Conservation (phyloP, 2,888 invertebrate genomes). For the Bombylius major region DNA sequence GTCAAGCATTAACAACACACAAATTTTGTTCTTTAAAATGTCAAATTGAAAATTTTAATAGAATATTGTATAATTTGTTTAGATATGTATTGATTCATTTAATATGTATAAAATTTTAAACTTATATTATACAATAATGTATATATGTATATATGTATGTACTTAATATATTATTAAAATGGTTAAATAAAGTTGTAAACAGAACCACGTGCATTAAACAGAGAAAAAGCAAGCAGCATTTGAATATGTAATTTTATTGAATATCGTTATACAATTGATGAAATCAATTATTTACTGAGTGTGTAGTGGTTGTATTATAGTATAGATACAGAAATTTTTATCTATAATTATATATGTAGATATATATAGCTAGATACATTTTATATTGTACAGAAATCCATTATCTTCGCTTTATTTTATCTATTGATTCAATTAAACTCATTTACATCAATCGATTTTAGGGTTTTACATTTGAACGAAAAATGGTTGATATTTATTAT, state of each 20-base stretch:
- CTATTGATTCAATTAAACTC: constrained; percentile 12
- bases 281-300: constrained; percentile 8
- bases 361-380: not conserved
- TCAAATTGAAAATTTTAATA: not conserved
- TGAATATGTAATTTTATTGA: not conserved
- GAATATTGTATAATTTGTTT: not conserved
- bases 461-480: not conserved
- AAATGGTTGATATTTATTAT: not conserved
- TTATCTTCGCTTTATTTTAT: not conserved
- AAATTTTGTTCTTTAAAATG: not conserved
- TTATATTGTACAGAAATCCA: not conserved
- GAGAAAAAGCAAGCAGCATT: not conserved
- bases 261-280: constrained; percentile 6
- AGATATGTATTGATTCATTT: no score
- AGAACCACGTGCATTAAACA: not conserved
- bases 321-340: no score
- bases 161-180: not conserved
- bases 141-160: not conserved
- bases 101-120: not conserved
- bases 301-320: not conserved
- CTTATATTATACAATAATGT: not conserved
- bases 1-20: not conserved
- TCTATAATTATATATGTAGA: no score
- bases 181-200: not conserved
- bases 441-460: constrained; percentile 8